These are phyloP conservation scores for Trialeurodes vaporariorum DNA, from an alignment of 1,140 invertebrate genomes.

Conservation along the genomic window DNA sequence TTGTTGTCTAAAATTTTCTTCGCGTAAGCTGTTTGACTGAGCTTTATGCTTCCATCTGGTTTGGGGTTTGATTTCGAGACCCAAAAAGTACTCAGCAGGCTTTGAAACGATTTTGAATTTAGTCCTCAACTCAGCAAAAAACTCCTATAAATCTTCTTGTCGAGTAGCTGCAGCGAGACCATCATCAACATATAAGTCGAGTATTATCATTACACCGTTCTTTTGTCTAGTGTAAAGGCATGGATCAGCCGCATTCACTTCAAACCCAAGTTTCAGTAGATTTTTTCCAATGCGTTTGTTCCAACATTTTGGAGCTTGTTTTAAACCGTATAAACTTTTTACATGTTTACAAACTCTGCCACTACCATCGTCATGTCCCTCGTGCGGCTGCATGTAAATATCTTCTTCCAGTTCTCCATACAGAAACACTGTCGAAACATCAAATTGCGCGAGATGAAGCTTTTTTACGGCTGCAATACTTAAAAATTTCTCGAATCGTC, in stretches of 20 bases:
- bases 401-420: slow-evolving; percentile 34
- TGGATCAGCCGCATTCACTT: slow-evolving; percentile 11
- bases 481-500: slow-evolving; percentile 26
- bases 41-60: slow-evolving; percentile 20
- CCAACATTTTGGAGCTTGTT: slow-evolving; percentile 32
- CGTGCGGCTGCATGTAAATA: slow-evolving; percentile 34
- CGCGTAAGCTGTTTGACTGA: slow-evolving; percentile 29
- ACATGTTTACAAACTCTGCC: slow-evolving; percentile 25
- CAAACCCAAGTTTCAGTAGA: slow-evolving; percentile 23
- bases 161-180: slow-evolving; percentile 17
- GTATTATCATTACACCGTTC: slow-evolving; percentile 2
- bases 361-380: slow-evolving; percentile 23
- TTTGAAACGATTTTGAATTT: slow-evolving; percentile 12
- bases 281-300: slow-evolving; percentile 25
- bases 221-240: slow-evolving; percentile 7
- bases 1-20: slow-evolving; percentile 30
- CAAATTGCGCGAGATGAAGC: slow-evolving; percentile 26
- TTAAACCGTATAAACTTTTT: slow-evolving; percentile 32
- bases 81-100: slow-evolving; percentile 3
- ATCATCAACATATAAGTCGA: slow-evolving; percentile 20
- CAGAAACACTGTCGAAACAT: slow-evolving; percentile 36
- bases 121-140: not conserved
- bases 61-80: slow-evolving; percentile 5
- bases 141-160: slow-evolving; percentile 3
- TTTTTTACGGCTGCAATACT: slow-evolving; percentile 23